Conservation (phyloP, 2,888 invertebrate species). For the Dyspetes luteomarginatus region DNA sequence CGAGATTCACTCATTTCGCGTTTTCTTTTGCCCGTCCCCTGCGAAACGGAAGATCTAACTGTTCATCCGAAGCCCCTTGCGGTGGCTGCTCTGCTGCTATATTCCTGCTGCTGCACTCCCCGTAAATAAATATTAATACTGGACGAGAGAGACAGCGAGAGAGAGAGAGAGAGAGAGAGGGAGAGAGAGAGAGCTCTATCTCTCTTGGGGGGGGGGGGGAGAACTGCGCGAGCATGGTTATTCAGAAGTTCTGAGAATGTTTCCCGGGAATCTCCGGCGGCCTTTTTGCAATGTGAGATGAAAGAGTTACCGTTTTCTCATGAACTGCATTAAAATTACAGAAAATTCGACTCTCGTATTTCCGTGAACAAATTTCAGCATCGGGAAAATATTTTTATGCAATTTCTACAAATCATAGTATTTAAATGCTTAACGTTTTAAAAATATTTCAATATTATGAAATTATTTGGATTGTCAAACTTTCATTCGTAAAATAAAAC, state of each 20-base stretch:
- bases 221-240: constrained; percentile 2
- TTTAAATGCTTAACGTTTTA: background rate
- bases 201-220: background rate
- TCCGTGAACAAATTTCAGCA: background rate
- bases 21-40: constrained; percentile 16
- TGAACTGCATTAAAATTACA: background rate
- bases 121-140: constrained; percentile 64
- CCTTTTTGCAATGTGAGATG: background rate
- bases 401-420: background rate
- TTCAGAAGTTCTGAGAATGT: constrained; percentile 8
- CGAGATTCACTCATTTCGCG: constrained; percentile 23
- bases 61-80: constrained; percentile 42
- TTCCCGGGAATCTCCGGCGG: constrained; percentile 7
- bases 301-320: constrained; percentile 3
- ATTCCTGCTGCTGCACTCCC: constrained; percentile 19
- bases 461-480: background rate
- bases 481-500: background rate
- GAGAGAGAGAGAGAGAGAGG: background rate
- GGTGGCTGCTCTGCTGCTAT: constrained; percentile 14
- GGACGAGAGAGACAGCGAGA: constrained; percentile 16
- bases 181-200: background rate
- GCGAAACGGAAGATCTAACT: constrained; percentile 52
- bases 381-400: background rate
- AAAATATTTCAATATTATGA: background rate
- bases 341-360: background rate